Base-by-base conservation (phyloP, 2,888 invertebrate genomes). In the Argyresthia albistria region DNA sequence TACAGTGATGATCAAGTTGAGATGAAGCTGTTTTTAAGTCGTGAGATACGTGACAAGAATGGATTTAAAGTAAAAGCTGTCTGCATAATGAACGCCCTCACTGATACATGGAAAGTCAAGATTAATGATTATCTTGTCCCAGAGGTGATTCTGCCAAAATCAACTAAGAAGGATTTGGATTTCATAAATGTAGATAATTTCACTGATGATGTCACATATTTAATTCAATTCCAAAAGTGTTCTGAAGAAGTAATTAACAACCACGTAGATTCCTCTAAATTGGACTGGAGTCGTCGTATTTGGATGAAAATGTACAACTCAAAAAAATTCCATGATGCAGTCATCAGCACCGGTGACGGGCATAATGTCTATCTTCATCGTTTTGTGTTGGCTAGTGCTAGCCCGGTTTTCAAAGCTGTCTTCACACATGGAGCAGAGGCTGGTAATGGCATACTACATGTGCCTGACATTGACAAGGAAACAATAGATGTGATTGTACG, bases 41-140 rank as follows among this genome's bases (percentile, higher is more conserved):
- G 47, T 11, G 47, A 47, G 35, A 47, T 47, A 10, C 47, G 47
- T 25, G 47, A 47, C 35, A 47, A 47, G n/a, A 16, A 47, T 47
- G 47, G 47, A 12, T 12, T 35, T 8, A 47, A 35, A 47, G 47
- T 47, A 4, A 47, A 47, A 25, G 25, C 47, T 16, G 6, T 47
- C 11, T 47, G 47, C 47, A 47, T 47, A 1, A 12, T 47, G 35
- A 47, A 47, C 35, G 36, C 12, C 12, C 35, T 47, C 8, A 11
- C 12, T 12, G 35, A 36, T 12, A 47, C 12, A 3, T 47, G 35
- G 35, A 47, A 11, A 9, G 35, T 47, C 25, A 36, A n/a, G 6
- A 35, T 47, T 35, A 35, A 35, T 2, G 4, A 6, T 35, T 4
- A 12, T 12, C 35, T 12, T 47, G 16, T 15, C 14, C 25, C 25